These are phyloP conservation scores for Lithobates sylvaticus DNA, from an alignment of 2,797 vertebrate species.

Conservation along the genomic window DNA sequence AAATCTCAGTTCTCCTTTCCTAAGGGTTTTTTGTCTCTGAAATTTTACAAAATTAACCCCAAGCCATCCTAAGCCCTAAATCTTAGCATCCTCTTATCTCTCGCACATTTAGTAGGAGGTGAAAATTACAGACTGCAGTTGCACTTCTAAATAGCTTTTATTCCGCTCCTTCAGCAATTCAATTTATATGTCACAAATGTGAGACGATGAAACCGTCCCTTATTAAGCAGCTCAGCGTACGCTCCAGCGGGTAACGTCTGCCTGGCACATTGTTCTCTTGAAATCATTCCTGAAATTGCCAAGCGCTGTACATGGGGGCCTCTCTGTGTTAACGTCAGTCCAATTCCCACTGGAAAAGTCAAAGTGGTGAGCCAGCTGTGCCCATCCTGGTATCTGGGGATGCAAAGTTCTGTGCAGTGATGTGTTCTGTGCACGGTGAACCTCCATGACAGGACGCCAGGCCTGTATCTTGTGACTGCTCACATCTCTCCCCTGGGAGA, in stretches of 20 bases:
- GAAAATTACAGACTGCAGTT: slow-evolving; percentile 1
- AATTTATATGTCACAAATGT: not conserved
- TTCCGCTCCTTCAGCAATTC: not conserved
- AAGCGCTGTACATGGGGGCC: not conserved
- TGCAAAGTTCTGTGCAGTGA: no score
- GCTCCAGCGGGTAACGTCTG: slow-evolving; percentile 8
- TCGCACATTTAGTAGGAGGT: not conserved
- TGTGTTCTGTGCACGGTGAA: not conserved
- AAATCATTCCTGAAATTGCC: slow-evolving; percentile 7
- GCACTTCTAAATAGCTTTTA: not conserved
- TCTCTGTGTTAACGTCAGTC: slow-evolving; percentile 7
- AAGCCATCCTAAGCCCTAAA: no score
- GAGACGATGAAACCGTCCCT: slow-evolving; percentile 6
- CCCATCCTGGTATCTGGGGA: no score
- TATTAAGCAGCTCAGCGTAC: not conserved
- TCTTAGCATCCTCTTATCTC: not conserved
- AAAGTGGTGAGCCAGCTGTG: slow-evolving; percentile 35
- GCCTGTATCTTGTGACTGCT: not conserved
- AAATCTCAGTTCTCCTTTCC: no score
- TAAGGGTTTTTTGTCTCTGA: no score
- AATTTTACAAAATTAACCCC: no score
- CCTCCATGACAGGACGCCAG: not conserved
- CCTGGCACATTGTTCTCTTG: slow-evolving; percentile 2
- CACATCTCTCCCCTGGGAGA: not conserved
- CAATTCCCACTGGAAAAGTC: not conserved